Percentiles rank a stretch among this genome's conserved stretches.
phyloP scores from a whole-genome alignment of 2,113 vertebrate species.

The Stigmatopora argus region DNA sequence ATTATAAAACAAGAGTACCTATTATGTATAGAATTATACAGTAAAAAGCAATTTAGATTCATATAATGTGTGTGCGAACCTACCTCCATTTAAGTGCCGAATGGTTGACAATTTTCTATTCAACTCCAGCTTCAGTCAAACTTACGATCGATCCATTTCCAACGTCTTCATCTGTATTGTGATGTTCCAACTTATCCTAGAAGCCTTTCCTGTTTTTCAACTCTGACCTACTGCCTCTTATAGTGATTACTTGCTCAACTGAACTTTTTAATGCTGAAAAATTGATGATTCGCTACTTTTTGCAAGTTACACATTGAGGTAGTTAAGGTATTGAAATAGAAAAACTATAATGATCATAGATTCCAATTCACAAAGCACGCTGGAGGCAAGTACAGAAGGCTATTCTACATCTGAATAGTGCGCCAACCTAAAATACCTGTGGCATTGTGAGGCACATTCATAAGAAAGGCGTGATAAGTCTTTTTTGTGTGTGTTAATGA shows the following conservation, averaged over 20 bases:
- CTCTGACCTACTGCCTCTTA: conserved; percentile 13
- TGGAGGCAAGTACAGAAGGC: background rate
- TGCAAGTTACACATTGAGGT: background rate
- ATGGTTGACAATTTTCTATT: background rate
- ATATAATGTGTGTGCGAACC: background rate
- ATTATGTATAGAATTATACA: no score
- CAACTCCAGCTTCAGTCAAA: conserved; percentile 7
- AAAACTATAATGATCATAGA: background rate
- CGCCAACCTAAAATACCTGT: background rate
- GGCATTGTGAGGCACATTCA: background rate
- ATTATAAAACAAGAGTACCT: background rate
- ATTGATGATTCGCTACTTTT: background rate
- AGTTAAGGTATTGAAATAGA: background rate
- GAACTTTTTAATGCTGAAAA: background rate
- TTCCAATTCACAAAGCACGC: background rate
- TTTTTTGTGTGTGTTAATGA: background rate
- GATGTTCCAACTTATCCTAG: conserved; percentile 21
- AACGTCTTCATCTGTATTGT: conserved; percentile 27
- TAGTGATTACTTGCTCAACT: background rate
- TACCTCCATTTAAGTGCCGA: conserved; percentile 39
- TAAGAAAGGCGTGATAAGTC: background rate
- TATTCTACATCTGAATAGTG: background rate
- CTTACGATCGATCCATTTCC: conserved; percentile 18
- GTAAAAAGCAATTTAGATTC: no score
- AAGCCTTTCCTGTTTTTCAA: conserved; percentile 8